phyloP scores from a whole-genome alignment of 2,888 invertebrate species.

The Meteorus cinctellus region DNA sequence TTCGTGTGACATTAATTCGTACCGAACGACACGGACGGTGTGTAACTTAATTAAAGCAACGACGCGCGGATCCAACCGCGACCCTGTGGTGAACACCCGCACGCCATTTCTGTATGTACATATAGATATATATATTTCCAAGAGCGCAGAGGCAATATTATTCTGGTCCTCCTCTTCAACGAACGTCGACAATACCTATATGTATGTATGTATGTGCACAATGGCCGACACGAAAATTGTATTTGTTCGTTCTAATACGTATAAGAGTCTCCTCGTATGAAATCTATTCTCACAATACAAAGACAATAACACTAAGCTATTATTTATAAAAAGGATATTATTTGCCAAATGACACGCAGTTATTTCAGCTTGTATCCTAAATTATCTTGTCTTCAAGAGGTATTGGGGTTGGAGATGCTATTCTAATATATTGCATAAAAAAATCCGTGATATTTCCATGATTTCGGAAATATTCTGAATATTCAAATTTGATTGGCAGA shows the following conservation, averaged over 20 bases:
- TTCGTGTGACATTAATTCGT: slow-evolving; percentile 70
- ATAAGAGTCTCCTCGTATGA: slow-evolving; percentile 55
- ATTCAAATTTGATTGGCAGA: neutral
- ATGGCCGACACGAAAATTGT: slow-evolving; percentile 68
- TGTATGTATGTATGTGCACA: slow-evolving; percentile 55
- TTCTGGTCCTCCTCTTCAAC: slow-evolving; percentile 64
- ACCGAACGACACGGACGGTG: slow-evolving; percentile 67
- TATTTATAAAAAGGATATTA: neutral
- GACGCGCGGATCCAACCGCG: slow-evolving; percentile 71
- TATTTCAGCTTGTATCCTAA: neutral
- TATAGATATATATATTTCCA: slow-evolving; percentile 57
- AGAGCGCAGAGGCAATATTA: slow-evolving; percentile 65
- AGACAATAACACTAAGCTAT: slow-evolving; percentile 50
- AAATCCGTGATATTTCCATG: neutral
- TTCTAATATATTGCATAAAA: neutral
- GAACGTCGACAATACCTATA: slow-evolving; percentile 42
- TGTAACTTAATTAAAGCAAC: slow-evolving; percentile 74
- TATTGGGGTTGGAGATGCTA: no score
- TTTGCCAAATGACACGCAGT: slow-evolving; percentile 24
- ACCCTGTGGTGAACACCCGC: slow-evolving; percentile 65
- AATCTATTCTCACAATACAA: slow-evolving; percentile 53
- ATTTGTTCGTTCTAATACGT: slow-evolving; percentile 58
- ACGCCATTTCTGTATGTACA: slow-evolving; percentile 58
- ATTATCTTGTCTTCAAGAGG: no score
- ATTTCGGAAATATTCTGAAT: neutral